Conservation (phyloP, 1,140 invertebrate genomes). For the Aphidius gifuensis region DNA sequence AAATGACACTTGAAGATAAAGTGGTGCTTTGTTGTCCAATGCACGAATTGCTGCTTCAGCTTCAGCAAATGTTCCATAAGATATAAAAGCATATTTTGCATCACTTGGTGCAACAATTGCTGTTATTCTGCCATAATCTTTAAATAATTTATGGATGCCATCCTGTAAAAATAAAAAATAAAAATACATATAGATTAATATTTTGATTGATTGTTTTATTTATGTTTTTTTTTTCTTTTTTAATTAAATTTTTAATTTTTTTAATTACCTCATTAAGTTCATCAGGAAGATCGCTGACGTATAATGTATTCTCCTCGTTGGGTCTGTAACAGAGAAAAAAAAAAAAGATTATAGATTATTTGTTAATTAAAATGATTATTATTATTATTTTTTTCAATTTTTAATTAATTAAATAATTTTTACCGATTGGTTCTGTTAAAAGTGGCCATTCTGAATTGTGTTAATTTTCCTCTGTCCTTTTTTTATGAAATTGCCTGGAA, state of each 20-base stretch:
- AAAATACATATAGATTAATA: slow-evolving; percentile 11
- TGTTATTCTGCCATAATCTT: slow-evolving; percentile 34
- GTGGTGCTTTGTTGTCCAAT: slow-evolving; percentile 32
- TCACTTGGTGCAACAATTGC: slow-evolving; percentile 27
- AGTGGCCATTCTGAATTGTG: no score
- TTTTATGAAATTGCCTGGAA: no score
- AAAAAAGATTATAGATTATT: background rate
- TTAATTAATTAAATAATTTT: no score
- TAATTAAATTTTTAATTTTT: background rate
- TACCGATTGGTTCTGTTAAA: no score
- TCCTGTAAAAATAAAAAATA: slow-evolving; percentile 26
- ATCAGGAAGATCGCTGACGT: slow-evolving; percentile 35
- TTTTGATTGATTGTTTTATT: slow-evolving; percentile 10
- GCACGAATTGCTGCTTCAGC: slow-evolving; percentile 38
- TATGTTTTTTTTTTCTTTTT: slow-evolving; percentile 8
- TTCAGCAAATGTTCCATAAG: slow-evolving; percentile 34
- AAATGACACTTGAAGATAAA: slow-evolving; percentile 36
- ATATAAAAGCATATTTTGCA: slow-evolving; percentile 38
- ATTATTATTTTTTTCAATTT: no score
- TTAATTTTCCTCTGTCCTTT: no score
- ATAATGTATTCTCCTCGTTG: slow-evolving; percentile 28
- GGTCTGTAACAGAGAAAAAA: slow-evolving; percentile 1
- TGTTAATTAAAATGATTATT: no score
- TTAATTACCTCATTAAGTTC: slow-evolving; percentile 39
- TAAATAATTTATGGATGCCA: slow-evolving; percentile 40